Base-by-base conservation (phyloP, 2,797 vertebrate species). In the Mergus octosetaceus region DNA sequence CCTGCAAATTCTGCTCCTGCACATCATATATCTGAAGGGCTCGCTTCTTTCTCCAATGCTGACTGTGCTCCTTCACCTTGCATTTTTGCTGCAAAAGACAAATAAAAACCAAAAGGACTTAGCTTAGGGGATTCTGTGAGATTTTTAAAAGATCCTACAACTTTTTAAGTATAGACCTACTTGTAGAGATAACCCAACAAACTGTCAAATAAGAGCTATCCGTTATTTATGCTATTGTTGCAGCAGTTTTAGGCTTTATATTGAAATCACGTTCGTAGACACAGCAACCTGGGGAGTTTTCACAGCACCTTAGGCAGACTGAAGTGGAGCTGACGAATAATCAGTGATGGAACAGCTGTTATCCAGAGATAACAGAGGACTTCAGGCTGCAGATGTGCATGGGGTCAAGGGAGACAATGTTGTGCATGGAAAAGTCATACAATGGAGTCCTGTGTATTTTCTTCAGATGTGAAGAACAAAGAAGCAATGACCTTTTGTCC, bases 311-410 rank as follows among this genome's bases (percentile, higher is more conserved):
- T 95, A 93, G 68, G 93, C 89, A 94, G 87, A 45, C 70, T 93
- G 3, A 94, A 92, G 71, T 90, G 83, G 80, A 94, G 92, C 80
- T 95, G 94, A 94, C 93, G 93, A 96, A 96, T 96, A 96, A 96
- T 96, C 95, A 96, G 90, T 71, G 74, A 85, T 94, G 95, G 90
- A 96, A 96, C 96, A 97, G 95, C 94, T 96, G 95, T 96, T 96
- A 95, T 94, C 74, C 95, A 96, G 90, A 96, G 91, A 96, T 96
- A 96, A 94, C 91, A 96, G 91, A 94, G 85, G 86, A 95, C 95
- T 94, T 95, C 72, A 90, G 94, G 87, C 93, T 97, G 95, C 95
- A 96, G 95, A 94, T 96, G 96, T 96, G 96, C 91, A 85, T 76
- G 93, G 76, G 93, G 91, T 95, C 94, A 93, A 93, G 87, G 71